These are phyloP conservation scores for Cecropterus lyciades DNA, from an alignment of 1,140 invertebrate species.

Conservation along the genomic window DNA sequence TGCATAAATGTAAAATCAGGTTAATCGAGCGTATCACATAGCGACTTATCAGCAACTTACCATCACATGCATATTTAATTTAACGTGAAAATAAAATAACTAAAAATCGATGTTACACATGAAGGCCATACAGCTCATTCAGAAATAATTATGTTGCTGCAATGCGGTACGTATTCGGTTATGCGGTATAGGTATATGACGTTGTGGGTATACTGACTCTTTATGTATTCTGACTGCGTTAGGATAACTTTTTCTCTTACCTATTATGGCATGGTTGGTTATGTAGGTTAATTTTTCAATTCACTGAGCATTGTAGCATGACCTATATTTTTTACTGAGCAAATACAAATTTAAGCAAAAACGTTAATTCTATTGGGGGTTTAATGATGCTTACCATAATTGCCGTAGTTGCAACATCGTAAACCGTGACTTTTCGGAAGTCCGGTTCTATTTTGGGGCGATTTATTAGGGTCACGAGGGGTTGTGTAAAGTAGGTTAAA, in stretches of 20 bases:
- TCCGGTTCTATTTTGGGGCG: conserved; percentile 7
- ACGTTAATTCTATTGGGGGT: too few species aligned
- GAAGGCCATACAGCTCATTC: background rate
- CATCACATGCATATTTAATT: conserved; percentile 1
- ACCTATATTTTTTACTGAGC: too few species aligned
- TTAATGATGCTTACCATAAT: too few species aligned
- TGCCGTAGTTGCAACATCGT: background rate
- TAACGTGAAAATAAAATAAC: background rate
- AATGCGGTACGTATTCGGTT: conserved; percentile 14
- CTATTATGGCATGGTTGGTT: too few species aligned
- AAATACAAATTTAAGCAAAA: too few species aligned
- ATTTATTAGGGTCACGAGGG: conserved; percentile 9
- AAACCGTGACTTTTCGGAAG: background rate
- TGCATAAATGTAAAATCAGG: background rate
- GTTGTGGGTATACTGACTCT: background rate
- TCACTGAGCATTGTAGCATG: too few species aligned
- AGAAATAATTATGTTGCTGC: conserved; percentile 3
- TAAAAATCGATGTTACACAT: background rate
- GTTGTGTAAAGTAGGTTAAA: conserved; percentile 16
- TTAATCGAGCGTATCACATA: background rate
- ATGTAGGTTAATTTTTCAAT: too few species aligned
- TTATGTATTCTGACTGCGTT: background rate
- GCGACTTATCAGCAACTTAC: background rate
- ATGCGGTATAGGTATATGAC: too few species aligned
- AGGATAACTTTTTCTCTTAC: background rate